These are phyloP conservation scores for Grantiella picta DNA, from an alignment of 2,113 vertebrate genomes.

Conservation along the genomic window DNA sequence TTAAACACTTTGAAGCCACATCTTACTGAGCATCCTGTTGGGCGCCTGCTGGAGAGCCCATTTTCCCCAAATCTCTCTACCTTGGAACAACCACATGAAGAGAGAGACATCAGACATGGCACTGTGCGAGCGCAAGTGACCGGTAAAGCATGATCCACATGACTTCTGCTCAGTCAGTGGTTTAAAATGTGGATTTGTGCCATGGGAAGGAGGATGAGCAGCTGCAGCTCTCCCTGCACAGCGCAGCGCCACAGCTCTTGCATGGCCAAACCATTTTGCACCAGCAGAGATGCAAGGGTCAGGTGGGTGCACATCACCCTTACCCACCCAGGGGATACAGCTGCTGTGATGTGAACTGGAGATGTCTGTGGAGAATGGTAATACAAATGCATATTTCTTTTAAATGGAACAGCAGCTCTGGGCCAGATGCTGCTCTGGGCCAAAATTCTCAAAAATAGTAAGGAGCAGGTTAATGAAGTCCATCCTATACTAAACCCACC, in stretches of 20 bases:
- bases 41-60: neutral
- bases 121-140: neutral
- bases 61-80: neutral
- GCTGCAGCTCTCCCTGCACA: neutral
- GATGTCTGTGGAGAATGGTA: slow-evolving; percentile 44
- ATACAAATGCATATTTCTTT: neutral
- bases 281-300: neutral
- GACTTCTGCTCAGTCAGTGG: neutral
- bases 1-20: neutral
- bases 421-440: neutral
- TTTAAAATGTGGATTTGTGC: neutral
- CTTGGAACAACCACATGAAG: neutral
- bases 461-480: slow-evolving; percentile 43
- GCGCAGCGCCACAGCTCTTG: accelerated
- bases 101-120: neutral
- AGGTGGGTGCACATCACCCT: neutral
- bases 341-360: slow-evolving; percentile 32
- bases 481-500: neutral
- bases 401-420: slow-evolving; percentile 44
- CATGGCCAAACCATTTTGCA: neutral
- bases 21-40: neutral
- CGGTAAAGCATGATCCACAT: neutral
- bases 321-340: neutral
- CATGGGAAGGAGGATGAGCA: neutral
- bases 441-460: slow-evolving; percentile 52